Conservation (phyloP, 1,140 invertebrate species). For the Gryllus bimaculatus region DNA sequence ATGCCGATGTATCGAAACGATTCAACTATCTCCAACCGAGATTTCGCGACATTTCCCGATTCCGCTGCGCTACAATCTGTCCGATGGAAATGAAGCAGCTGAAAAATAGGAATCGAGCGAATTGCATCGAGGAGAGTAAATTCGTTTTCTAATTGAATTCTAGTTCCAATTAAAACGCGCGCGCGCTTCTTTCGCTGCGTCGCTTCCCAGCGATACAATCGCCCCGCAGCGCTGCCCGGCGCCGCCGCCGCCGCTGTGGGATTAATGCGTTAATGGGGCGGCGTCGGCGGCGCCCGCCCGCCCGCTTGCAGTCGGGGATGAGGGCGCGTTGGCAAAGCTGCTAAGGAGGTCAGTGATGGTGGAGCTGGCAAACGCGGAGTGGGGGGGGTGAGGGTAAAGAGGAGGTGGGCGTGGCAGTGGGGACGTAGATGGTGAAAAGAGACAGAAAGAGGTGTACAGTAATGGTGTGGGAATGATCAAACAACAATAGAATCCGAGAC, state of each 20-base stretch:
- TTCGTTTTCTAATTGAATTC: constrained; percentile 5
- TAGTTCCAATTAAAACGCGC: not conserved
- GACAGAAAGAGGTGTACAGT: too few species aligned
- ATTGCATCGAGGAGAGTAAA: not conserved
- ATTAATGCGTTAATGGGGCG: not conserved
- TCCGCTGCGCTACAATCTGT: not conserved
- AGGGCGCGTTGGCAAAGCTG: too few species aligned
- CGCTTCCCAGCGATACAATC: not conserved
- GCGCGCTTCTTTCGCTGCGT: not conserved
- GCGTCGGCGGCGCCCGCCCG: too few species aligned
- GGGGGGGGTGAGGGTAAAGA: too few species aligned
- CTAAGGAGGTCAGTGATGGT: too few species aligned
- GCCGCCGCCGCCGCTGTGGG: not conserved
- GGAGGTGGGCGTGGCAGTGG: too few species aligned
- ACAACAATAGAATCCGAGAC: too few species aligned
- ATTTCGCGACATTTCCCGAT: not conserved
- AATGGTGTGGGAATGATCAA: too few species aligned
- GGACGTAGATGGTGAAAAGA: too few species aligned
- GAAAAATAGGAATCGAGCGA: not conserved
- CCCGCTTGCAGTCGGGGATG: too few species aligned
- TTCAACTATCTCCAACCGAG: not conserved
- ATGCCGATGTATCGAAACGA: not conserved
- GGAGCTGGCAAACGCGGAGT: too few species aligned
- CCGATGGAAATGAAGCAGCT: not conserved
- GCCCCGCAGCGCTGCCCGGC: too few species aligned